phyloP scores from a whole-genome alignment of 2,113 vertebrate species.

The Centropristis striata region DNA sequence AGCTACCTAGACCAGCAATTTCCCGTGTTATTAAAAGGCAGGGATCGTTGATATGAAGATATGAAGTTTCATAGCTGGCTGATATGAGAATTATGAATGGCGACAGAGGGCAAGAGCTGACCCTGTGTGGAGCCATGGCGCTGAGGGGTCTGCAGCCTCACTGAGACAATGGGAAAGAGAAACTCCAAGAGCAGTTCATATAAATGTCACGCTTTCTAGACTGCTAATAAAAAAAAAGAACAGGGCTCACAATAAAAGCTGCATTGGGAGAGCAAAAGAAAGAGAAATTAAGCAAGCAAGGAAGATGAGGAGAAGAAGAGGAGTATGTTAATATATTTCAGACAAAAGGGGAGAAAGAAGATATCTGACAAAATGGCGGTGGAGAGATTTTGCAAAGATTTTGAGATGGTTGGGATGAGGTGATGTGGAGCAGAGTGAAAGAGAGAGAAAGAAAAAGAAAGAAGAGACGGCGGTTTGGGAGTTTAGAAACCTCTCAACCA shows the following conservation, averaged over 20 bases:
- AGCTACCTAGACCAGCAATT: constrained; percentile 74
- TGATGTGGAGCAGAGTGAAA: constrained; percentile 45
- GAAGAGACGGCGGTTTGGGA: constrained; percentile 48
- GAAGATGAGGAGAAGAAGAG: constrained; percentile 20
- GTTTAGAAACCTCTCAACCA: constrained; percentile 68
- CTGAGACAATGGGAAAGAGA: constrained; percentile 63
- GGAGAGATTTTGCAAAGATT: constrained; percentile 61
- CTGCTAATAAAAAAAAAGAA: constrained; percentile 66
- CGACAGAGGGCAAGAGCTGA: constrained; percentile 71
- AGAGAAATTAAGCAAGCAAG: constrained; percentile 56
- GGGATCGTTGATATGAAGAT: constrained; percentile 71
- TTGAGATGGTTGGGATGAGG: constrained; percentile 56
- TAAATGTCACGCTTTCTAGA: constrained; percentile 69
- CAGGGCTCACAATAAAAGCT: constrained; percentile 60
- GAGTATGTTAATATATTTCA: constrained; percentile 63
- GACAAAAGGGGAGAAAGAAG: constrained; percentile 59
- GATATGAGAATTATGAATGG: constrained; percentile 81
- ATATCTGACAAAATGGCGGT: constrained; percentile 58
- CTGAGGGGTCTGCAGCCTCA: constrained; percentile 57
- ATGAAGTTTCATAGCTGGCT: constrained; percentile 77
- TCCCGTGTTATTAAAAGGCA: constrained; percentile 77
- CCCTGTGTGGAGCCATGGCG: constrained; percentile 53
- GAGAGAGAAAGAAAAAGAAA: constrained; percentile 28
- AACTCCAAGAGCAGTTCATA: constrained; percentile 61
- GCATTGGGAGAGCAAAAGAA: constrained; percentile 50